A percentile compares a stretch with the other conserved stretches of the same genome.
phyloP scores from a whole-genome alignment of 2,113 vertebrate species.

The Labrus mixtus region DNA sequence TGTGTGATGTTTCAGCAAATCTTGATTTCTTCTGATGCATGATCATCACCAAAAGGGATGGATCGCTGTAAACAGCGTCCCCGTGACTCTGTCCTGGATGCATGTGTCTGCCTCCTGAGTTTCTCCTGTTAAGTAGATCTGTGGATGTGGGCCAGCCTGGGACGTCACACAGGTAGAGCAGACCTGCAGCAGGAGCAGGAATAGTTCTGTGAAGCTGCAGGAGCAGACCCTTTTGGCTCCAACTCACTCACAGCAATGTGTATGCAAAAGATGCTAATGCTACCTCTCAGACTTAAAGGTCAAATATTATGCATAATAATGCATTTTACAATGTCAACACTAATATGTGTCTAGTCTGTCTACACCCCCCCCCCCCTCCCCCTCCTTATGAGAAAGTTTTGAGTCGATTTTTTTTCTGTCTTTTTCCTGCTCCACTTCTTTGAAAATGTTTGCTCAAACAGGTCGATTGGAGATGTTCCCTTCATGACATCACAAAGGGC shows the following conservation, averaged over 20 bases:
- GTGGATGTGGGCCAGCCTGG: constrained; percentile 45
- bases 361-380: too few species aligned
- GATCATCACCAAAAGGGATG: neutral
- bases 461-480: too few species aligned
- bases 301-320: too few species aligned
- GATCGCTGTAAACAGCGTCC: neutral
- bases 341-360: too few species aligned
- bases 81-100: constrained; percentile 19
- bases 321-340: too few species aligned
- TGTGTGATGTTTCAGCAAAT: too few species aligned
- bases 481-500: too few species aligned
- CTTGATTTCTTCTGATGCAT: too few species aligned
- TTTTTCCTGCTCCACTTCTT: too few species aligned
- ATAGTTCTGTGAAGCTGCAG: neutral
- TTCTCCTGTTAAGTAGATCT: constrained; percentile 40
- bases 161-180: constrained; percentile 44
- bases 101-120: neutral
- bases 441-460: too few species aligned
- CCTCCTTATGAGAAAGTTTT: too few species aligned
- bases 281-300: neutral
- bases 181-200: neutral
- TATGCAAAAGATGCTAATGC: neutral
- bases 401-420: too few species aligned
- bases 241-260: neutral
- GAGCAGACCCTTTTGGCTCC: neutral